Conservation (phyloP, 1,140 invertebrate species). For the Bombus pascuorum region DNA sequence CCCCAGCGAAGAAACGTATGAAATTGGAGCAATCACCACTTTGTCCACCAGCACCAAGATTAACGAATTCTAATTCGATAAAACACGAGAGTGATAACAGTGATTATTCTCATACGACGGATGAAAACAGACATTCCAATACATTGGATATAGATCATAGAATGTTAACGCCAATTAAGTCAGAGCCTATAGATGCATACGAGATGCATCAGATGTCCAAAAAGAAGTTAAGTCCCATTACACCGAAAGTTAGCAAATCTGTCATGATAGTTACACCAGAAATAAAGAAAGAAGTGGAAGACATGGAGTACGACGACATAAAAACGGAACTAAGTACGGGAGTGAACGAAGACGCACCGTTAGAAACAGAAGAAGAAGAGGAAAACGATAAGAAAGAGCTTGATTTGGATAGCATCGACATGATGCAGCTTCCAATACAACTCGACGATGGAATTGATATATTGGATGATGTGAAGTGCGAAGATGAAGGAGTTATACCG, state of each 20-base stretch:
- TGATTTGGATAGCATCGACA: conserved; percentile 85
- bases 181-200: conserved; percentile 73
- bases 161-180: conserved; percentile 68
- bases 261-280: conserved; percentile 64
- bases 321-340: conserved; percentile 71
- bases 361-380: conserved; percentile 72
- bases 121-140: conserved; percentile 75
- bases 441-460: conserved; percentile 85
- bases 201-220: conserved; percentile 67
- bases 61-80: conserved; percentile 65
- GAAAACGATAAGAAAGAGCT: conserved; percentile 78
- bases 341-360: conserved; percentile 66
- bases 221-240: conserved; percentile 75
- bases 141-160: conserved; percentile 68
- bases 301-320: conserved; percentile 76
- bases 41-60: conserved; percentile 61
- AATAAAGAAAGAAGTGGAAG: conserved; percentile 79
- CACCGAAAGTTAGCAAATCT: conserved; percentile 67
- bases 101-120: conserved; percentile 75
- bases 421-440: conserved; percentile 87
- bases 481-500: conserved; percentile 74
- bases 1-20: conserved; percentile 76
- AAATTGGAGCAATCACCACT: conserved; percentile 74
- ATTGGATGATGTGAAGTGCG: conserved; percentile 83
- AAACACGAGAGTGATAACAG: conserved; percentile 77